Evolutionary conservation across 2,113 vertebrate species (phyloP).

Genomic region (Gallinago paraguaiae): DNA sequence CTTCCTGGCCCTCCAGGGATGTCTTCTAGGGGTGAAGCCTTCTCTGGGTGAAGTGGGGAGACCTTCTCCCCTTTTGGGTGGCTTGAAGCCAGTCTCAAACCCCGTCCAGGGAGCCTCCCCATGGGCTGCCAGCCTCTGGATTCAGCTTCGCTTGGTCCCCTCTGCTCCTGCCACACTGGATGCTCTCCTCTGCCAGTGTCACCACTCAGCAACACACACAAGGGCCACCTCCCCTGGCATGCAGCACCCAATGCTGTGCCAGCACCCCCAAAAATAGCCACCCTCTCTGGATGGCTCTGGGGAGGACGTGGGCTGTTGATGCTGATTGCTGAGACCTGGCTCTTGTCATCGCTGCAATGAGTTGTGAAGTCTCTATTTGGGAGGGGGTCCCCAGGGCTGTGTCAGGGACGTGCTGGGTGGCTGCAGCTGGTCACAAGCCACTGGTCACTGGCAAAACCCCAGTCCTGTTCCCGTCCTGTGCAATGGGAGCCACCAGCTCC

Average conservation of each 20-base stretch:
- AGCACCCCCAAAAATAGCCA: neutral
- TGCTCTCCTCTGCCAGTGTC: neutral
- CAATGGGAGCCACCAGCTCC: no score
- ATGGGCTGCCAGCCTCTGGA: neutral
- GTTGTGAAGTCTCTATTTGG: neutral
- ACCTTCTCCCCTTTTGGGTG: neutral
- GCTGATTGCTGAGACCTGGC: neutral
- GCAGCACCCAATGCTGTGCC: rapidly evolving
- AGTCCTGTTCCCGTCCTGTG: no score
- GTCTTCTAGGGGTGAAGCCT: neutral
- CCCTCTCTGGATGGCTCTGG: neutral
- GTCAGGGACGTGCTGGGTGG: neutral
- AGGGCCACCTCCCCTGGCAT: neutral
- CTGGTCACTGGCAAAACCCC: neutral
- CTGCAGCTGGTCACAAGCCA: neutral
- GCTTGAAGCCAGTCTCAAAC: neutral
- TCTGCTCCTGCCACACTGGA: rapidly evolving
- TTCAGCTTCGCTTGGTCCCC: neutral
- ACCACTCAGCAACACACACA: neutral
- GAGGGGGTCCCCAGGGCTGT: no score
- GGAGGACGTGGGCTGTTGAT: neutral
- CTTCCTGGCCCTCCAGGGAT: neutral
- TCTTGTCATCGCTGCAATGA: neutral
- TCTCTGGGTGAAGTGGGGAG: neutral
- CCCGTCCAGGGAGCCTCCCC: rapidly evolving